These are phyloP conservation scores for Condylura cristata DNA, from an alignment of 2,113 vertebrate genomes.

Conservation along the genomic window DNA sequence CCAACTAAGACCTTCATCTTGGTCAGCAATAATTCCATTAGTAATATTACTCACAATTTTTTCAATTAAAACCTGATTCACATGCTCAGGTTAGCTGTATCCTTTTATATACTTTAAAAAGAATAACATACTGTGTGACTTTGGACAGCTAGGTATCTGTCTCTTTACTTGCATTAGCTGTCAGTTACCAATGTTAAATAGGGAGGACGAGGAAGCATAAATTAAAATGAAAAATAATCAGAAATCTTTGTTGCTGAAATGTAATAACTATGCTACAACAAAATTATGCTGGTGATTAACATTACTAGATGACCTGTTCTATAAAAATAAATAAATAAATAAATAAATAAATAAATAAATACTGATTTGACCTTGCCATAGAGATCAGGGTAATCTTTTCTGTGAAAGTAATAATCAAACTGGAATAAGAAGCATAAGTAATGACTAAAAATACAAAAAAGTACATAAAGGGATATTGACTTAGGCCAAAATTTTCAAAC, in stretches of 20 bases:
- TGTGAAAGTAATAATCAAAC: neutral
- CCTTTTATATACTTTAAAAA: neutral
- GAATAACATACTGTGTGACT: neutral
- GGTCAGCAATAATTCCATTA: neutral
- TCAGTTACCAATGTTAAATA: neutral
- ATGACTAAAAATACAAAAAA: neutral
- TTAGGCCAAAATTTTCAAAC: neutral
- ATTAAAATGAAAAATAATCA: constrained; percentile 2
- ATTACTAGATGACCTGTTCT: no score
- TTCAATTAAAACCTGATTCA: neutral
- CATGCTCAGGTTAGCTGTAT: neutral
- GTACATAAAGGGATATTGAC: rapidly evolving
- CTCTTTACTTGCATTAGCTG: neutral
- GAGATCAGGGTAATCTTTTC: neutral
- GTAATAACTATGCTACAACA: neutral
- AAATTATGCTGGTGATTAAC: no score
- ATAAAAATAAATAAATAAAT: no score
- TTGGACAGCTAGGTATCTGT: neutral
- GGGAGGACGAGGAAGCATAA: neutral
- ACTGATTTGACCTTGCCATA: neutral
- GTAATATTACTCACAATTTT: neutral
- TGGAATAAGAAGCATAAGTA: neutral
- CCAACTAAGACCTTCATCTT: neutral
- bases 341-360: no score
- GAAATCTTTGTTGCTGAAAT: neutral